Base-by-base conservation (phyloP, 1,140 invertebrate species). In the Bombus pyrosoma region DNA sequence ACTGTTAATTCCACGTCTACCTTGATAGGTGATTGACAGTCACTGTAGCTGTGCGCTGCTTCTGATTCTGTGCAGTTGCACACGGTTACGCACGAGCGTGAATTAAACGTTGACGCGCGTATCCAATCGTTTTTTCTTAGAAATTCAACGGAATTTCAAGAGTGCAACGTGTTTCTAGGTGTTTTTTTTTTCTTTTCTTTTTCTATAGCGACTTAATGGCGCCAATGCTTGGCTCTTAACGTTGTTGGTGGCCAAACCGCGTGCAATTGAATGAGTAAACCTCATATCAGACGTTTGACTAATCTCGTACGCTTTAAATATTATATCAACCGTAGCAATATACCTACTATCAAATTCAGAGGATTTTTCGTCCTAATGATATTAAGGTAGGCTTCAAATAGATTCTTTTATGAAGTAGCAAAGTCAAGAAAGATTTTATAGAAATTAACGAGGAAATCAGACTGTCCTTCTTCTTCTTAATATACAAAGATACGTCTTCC, bases 131-230 rank as follows among this genome's bases (percentile, higher is more conserved):
- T 34, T 25, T 64, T 43, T 75, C 57, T 75, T 37, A 28, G 71
- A 75, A 66, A 64, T 82, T 64, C 32, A 75, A n/a, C 25, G 72
- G 57, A 82, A 82, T 75, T 75, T 75, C 81, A 74, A 53, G 39
- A 75, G 71, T 47, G 53, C 69, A 81, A 69, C 57, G 57, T 4
- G 39, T 57, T 28, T 59, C 39, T 32, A 43, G 53, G 62, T 18
- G 5, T 32, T 6, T 32, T 13, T 15, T 47, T 47, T 43, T 15
- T 13, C 0, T 13, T 6, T 6, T n/a, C 18, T 47, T 53, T 6
- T 39, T 57, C 89, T 87, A 86, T 79, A 75, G 83, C 81, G 78
- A 47, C 66, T 28, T 74, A 74, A 81, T 74, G 80, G 53, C 80
- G 68, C 53, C 39, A 22, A 8, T 15, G n/a, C 53, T 32, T 34